Percentiles rank a stretch among this genome's conserved stretches.
Evolutionary conservation across 2,888 invertebrate genomes (phyloP).

Genomic region (Mythimna vitellina): DNA sequence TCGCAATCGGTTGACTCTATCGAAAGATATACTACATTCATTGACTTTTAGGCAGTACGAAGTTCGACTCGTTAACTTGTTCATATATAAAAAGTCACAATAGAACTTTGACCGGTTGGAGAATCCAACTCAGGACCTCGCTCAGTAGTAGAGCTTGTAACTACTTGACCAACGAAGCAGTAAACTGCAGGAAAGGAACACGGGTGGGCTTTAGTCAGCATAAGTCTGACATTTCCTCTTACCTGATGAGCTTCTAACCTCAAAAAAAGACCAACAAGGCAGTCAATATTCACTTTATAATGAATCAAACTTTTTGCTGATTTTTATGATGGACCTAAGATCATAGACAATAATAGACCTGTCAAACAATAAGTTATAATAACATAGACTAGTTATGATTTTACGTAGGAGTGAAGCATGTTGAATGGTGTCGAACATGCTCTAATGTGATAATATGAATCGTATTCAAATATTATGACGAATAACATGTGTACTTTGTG

Average conservation of each 20-base stretch:
- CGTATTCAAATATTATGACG: neutral
- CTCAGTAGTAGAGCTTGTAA: no score
- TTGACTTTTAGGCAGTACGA: no score
- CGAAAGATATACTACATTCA: no score
- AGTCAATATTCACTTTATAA: neutral
- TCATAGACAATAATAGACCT: neutral
- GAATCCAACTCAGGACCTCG: no score
- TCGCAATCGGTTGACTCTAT: no score
- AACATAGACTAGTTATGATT: neutral
- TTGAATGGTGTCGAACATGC: constrained; percentile 17
- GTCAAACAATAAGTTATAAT: neutral
- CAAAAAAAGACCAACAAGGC: neutral
- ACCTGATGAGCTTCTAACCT: neutral
- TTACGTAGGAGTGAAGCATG: constrained; percentile 33
- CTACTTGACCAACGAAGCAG: no score
- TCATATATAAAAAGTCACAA: no score
- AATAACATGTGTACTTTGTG: neutral
- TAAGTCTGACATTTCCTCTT: no score
- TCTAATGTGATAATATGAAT: constrained; percentile 10
- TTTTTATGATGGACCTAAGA: neutral
- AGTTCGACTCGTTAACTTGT: no score
- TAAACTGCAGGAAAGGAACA: no score
- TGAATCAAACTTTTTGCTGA: constrained; percentile 5
- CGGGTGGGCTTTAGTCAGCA: no score
- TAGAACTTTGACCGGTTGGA: no score